Evolutionary conservation across 2,113 vertebrate species (phyloP).

Genomic region (Plectropomus leopardus): DNA sequence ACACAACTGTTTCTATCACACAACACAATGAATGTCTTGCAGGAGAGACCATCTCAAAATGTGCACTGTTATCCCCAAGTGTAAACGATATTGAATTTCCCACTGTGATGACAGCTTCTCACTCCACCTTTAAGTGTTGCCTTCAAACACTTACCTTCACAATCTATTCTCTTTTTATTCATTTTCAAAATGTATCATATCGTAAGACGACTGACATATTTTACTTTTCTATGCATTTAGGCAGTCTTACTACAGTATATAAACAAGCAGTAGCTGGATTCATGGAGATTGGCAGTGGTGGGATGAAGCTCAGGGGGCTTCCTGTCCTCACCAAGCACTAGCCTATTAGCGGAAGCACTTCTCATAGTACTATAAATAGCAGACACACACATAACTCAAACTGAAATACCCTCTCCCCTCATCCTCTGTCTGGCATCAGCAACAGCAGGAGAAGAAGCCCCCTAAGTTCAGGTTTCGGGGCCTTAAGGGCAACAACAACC

Average conservation of each 20-base stretch:
- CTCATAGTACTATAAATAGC: slow-evolving; percentile 81
- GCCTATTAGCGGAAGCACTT: slow-evolving; percentile 73
- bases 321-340: slow-evolving; percentile 63
- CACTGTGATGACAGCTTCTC: no score
- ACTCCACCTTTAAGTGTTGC: no score
- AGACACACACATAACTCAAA: slow-evolving; percentile 68
- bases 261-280: slow-evolving; percentile 30
- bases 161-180: not conserved
- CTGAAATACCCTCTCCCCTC: slow-evolving; percentile 67
- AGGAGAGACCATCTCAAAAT: no score
- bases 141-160: not conserved
- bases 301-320: slow-evolving; percentile 55
- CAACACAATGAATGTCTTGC: no score
- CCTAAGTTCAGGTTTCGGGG: slow-evolving; percentile 5
- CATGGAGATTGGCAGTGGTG: slow-evolving; percentile 28
- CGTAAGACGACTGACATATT: not conserved
- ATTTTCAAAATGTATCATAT: not conserved
- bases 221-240: not conserved
- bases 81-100: no score
- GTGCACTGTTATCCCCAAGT: no score
- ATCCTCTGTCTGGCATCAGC: slow-evolving; percentile 54
- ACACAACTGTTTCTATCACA: no score
- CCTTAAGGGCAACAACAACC: slow-evolving; percentile 31
- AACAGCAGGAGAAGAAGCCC: slow-evolving; percentile 28
- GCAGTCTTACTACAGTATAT: not conserved